Conservation (phyloP, 2,113 vertebrate genomes). For the Tachysurus fulvidraco region DNA sequence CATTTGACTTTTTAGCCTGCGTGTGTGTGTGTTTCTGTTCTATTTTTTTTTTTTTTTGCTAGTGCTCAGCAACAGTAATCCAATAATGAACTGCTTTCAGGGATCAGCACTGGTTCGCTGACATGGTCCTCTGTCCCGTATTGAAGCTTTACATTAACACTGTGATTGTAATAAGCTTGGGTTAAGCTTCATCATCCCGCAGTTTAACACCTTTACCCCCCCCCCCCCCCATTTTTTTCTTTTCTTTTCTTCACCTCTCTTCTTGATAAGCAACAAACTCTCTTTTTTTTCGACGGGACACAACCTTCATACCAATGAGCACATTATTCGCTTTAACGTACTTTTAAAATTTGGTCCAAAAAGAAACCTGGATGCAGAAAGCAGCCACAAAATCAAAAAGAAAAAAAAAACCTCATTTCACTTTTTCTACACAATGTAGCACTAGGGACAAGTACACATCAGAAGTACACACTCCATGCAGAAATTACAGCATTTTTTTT, state of each 20-base stretch:
- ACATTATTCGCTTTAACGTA: conserved; percentile 63
- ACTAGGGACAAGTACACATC: conserved; percentile 36
- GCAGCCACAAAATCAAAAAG: background rate
- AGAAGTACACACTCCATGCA: conserved; percentile 18
- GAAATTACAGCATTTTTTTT: background rate
- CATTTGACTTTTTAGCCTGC: background rate
- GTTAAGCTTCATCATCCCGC: conserved; percentile 42
- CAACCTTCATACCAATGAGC: conserved; percentile 38
- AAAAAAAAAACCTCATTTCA: conserved; percentile 17
- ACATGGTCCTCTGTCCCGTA: conserved; percentile 41
- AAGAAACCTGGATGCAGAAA: conserved; percentile 23
- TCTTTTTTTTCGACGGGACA: background rate
- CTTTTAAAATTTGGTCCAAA: conserved; percentile 62
- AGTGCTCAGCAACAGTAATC: conserved; percentile 21
- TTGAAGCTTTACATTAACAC: conserved; percentile 69
- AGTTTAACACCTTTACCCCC: conserved; percentile 28
- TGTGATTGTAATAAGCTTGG: conserved; percentile 70
- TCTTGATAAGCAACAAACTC: no score
- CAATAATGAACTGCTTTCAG: conserved; percentile 55
- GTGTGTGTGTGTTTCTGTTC: background rate
- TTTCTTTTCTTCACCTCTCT: background rate
- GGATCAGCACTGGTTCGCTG: conserved; percentile 47
- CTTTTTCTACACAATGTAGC: conserved; percentile 44
- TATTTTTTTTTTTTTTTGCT: background rate
- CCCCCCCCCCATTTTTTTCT: conserved; percentile 42